Base-by-base conservation (phyloP, 1,140 invertebrate species). In the Sogatella furcifera region DNA sequence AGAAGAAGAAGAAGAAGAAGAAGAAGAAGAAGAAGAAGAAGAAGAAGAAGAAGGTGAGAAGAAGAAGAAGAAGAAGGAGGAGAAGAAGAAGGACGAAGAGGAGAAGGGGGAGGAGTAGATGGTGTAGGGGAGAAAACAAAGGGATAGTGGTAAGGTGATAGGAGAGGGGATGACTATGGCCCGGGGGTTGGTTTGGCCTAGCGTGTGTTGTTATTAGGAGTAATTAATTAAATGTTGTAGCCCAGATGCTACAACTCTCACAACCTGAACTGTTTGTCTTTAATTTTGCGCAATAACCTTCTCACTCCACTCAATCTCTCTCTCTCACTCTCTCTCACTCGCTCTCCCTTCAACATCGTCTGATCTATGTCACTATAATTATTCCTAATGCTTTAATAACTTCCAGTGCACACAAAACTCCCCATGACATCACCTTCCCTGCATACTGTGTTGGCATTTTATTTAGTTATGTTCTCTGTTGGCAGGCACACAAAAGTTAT, bases 161-260 rank as follows among this genome's bases (percentile, higher is more conserved):
- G 34, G 9, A 38, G 11, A 13, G 34, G 34, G 34, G 34, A 11
- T 38, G 34, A 10, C 34, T 38, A 38, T 38, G 34, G 24, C 34
- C 34, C 11, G 11, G 34, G 34, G 34, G 3, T 38, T 38, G 34
- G 34, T 10, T 38, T 38, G 34, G 34, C 34, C 34, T 38, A 38
- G 46, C 21, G 15, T 49, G 46, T 49, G 46, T 49, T 49, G 46
- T 49, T 49, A 49, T 49, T 49, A 49, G 46, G 46, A 49, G 46
- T 49, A 49, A 49, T 49, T 49, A 49, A 49, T 49, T 49, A 49
- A 49, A 49, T 17, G 46, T 49, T 49, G 46, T 49, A 49, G 6
- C 21, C 15, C 46, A 49, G 46, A 17, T 49, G 46, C 46, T 22
- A 17, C 21, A 22, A n/a, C 21, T 49, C 46, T 49, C 46, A 49